A percentile compares a stretch with the other conserved stretches of the same genome.
Evolutionary conservation across 2,888 invertebrate species (phyloP).

Genomic region (Linyphia triangularis): DNA sequence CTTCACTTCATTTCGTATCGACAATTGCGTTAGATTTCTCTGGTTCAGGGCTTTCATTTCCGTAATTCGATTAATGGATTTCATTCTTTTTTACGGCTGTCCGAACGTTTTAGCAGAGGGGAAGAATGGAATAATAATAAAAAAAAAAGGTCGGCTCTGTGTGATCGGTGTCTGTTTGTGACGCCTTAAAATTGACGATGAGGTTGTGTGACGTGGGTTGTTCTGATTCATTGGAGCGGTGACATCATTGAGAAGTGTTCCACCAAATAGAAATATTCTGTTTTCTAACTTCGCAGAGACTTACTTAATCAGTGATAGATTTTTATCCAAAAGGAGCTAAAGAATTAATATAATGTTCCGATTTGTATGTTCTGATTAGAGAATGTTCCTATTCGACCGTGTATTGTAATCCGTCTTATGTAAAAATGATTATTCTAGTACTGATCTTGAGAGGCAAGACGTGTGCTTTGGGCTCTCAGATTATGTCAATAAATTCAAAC

Average conservation of each 20-base stretch:
- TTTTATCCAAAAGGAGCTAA: no score
- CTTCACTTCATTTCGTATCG: conserved; percentile 55
- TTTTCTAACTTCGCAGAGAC: no score
- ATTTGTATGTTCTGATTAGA: no score
- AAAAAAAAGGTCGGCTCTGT: not conserved
- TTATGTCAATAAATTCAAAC: no score
- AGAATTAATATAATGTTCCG: no score
- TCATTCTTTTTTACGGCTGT: conserved; percentile 42
- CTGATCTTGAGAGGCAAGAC: no score
- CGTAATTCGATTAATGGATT: conserved; percentile 73
- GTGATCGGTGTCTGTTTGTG: conserved; percentile 19
- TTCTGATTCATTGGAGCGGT: not conserved
- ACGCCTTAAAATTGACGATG: conserved; percentile 22
- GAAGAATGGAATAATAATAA: not conserved
- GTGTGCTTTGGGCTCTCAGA: no score
- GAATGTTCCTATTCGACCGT: no score
- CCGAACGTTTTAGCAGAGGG: conserved; percentile 26
- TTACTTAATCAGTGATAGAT: no score
- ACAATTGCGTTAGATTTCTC: conserved; percentile 63
- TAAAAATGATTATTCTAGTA: no score
- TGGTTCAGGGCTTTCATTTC: conserved; percentile 57
- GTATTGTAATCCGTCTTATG: no score
- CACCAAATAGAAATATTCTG: not conserved
- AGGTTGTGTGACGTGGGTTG: not conserved
- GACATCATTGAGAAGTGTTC: not conserved